These are phyloP conservation scores for Acanthurus lineatus DNA, from an alignment of 2,797 vertebrate species.

Conservation along the genomic window DNA sequence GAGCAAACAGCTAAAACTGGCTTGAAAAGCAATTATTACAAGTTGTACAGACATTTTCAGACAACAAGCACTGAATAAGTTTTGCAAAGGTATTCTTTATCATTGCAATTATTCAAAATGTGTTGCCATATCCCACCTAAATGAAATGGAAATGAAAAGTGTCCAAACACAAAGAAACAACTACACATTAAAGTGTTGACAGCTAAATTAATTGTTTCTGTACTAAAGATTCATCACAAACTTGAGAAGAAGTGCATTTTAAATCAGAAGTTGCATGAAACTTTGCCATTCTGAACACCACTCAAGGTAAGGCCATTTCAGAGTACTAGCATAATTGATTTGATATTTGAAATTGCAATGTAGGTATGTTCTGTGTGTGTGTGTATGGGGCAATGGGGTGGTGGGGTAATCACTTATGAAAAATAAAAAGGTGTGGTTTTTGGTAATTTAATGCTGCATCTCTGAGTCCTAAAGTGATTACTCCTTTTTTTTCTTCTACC, in stretches of 20 bases:
- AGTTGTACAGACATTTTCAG: constrained; percentile 46
- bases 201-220: not conserved
- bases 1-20: constrained; percentile 48
- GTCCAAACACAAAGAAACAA: not conserved
- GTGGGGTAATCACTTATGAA: constrained; percentile 44
- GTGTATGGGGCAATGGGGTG: no score
- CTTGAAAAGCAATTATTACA: constrained; percentile 64
- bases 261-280: constrained; percentile 12
- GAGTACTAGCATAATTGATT: constrained; percentile 53
- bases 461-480: constrained; percentile 30
- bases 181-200: not conserved
- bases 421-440: constrained; percentile 33
- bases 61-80: constrained; percentile 45
- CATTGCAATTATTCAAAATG: constrained; percentile 12
- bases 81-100: constrained; percentile 31
- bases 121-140: not conserved
- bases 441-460: constrained; percentile 32
- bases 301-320: constrained; percentile 39
- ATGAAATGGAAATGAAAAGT: constrained; percentile 26
- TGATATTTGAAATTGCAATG: constrained; percentile 59
- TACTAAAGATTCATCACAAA: constrained; percentile 28
- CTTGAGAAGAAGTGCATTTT: constrained; percentile 18
- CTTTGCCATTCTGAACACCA: constrained; percentile 43
- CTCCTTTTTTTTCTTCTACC: constrained; percentile 12
- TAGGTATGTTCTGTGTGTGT: constrained; percentile 4